Evolutionary conservation across 2,888 invertebrate genomes (phyloP).

Genomic region (Ganaspis brasiliensis): DNA sequence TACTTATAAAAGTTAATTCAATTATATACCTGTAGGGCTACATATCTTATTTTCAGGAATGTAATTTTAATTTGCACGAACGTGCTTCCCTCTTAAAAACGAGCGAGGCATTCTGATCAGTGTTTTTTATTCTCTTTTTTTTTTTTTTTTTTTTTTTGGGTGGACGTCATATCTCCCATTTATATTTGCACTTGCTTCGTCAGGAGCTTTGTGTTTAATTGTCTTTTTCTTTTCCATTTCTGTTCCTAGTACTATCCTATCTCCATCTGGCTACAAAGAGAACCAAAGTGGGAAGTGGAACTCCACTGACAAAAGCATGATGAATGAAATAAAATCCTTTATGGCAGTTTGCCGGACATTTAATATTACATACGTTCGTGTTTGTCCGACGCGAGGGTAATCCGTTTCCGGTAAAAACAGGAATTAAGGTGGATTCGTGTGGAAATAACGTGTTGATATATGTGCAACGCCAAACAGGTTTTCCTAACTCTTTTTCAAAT

Average conservation of each 20-base stretch:
- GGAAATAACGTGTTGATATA: conserved; percentile 12
- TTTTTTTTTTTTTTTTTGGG: conserved; percentile 1
- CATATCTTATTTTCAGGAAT: not conserved
- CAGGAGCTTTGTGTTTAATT: conserved; percentile 33
- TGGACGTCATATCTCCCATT: conserved; percentile 22
- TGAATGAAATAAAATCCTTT: conserved; percentile 38
- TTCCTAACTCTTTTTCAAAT: not conserved
- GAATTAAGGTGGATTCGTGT: conserved; percentile 26
- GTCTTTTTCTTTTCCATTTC: conserved; percentile 20
- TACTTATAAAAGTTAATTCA: conserved; percentile 8
- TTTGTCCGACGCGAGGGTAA: conserved; percentile 15
- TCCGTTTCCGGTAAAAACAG: conserved; percentile 37
- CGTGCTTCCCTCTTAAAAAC: conserved; percentile 21
- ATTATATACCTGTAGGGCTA: not conserved
- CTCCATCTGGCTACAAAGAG: conserved; percentile 29
- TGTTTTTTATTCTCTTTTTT: conserved; percentile 2
- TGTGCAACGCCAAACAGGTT: not conserved
- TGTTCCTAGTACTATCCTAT: conserved; percentile 14
- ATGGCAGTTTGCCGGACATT: conserved; percentile 40
- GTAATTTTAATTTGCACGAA: conserved; percentile 29
- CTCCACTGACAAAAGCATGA: conserved; percentile 31
- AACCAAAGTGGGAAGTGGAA: conserved; percentile 7
- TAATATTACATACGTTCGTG: conserved; percentile 37
- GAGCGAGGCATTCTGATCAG: not conserved
- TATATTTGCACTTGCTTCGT: conserved; percentile 18